A percentile compares a stretch with the other conserved stretches of the same genome.
phyloP scores from a whole-genome alignment of 2,797 vertebrate species.

The Lophura swinhoii region DNA sequence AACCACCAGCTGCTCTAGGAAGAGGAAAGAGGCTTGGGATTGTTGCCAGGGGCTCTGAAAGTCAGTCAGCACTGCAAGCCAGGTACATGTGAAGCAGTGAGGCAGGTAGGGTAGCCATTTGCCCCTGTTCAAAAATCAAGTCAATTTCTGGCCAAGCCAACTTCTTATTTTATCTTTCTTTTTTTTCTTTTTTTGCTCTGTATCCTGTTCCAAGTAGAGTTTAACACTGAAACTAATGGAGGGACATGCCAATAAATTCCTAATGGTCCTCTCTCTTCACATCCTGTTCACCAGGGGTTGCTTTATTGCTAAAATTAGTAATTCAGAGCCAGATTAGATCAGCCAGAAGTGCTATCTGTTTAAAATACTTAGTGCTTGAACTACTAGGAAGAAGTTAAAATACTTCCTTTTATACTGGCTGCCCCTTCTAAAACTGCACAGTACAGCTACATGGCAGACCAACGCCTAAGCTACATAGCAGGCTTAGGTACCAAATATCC shows the following conservation, averaged over 20 bases:
- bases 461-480: rapidly evolving
- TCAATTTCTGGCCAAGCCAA: background rate
- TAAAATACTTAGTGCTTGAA: background rate
- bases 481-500: background rate
- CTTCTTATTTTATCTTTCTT: background rate
- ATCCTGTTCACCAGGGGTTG: background rate
- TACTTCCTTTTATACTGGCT: background rate
- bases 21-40: background rate
- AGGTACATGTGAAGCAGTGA: background rate
- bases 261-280: background rate
- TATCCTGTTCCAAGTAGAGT: background rate
- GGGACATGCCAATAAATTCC: background rate
- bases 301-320: background rate
- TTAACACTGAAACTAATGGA: background rate
- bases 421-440: background rate
- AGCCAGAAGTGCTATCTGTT: background rate
- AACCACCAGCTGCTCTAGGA: background rate
- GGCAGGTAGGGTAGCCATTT: background rate
- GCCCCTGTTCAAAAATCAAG: rapidly evolving
- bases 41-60: background rate
- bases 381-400: background rate
- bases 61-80: background rate
- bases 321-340: background rate
- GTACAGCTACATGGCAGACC: background rate
- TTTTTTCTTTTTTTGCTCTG: background rate